Percentiles rank a stretch among this genome's conserved stretches.
phyloP scores from a whole-genome alignment of 2,797 vertebrate genomes.

The Potorous gilbertii region DNA sequence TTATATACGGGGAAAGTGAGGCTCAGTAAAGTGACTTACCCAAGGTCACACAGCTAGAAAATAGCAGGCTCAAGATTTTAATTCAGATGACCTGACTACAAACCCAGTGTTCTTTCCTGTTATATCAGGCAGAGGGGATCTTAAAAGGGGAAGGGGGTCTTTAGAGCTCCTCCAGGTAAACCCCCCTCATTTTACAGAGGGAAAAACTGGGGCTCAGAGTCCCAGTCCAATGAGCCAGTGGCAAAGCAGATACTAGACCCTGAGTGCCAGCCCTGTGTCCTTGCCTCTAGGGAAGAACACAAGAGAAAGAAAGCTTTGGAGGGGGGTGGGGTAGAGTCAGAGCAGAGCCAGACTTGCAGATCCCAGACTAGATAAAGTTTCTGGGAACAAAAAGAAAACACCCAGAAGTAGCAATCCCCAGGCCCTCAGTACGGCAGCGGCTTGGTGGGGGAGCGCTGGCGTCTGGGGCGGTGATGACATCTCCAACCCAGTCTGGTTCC shows the following conservation, averaged over 20 bases:
- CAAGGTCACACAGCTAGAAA: neutral
- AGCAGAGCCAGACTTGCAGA: neutral
- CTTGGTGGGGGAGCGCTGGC: neutral
- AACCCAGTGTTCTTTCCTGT: neutral
- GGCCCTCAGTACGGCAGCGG: neutral
- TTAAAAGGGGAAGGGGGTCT: neutral
- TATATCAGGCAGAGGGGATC: neutral
- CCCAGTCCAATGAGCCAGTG: neutral
- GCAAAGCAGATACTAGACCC: neutral
- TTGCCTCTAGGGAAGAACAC: neutral
- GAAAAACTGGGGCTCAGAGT: neutral
- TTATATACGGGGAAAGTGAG: neutral
- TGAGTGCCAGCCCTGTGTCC: neutral
- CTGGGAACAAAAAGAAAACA: slow-evolving; percentile 4
- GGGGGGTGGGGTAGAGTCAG: neutral
- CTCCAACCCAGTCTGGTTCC: neutral
- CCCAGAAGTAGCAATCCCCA: neutral
- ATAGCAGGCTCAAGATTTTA: neutral
- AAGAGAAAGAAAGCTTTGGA: neutral
- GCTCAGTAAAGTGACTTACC: neutral
- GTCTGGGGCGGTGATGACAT: neutral
- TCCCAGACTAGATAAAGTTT: neutral
- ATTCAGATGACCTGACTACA: neutral
- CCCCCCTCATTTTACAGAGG: neutral
- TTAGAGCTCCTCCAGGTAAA: neutral